Evolutionary conservation across 2,797 vertebrate species (phyloP), one percentile per base, ranked within the genome.

Genomic region (Hemibagrus guttatus): DNA sequence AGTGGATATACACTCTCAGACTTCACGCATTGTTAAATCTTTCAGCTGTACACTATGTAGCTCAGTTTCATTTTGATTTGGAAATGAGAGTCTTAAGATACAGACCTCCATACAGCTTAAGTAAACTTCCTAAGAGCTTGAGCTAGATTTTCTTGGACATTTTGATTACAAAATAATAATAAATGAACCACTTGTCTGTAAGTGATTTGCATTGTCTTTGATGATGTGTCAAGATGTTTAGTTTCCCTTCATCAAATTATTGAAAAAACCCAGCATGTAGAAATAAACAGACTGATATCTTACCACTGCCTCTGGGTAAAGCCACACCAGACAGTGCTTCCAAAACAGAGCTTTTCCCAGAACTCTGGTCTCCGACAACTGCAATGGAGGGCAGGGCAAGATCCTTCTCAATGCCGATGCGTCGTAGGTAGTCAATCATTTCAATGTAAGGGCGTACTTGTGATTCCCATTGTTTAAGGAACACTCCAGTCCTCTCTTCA

Each of bases 331-430:
- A 97, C 5, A 97, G 89, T 0, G 96, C 96, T 91, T 97, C 96
- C 1, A 97, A 92, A 64, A 97, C 94, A 0, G 96, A 97, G 80
- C 96, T 97, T 92, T 97, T 97, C 79, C 96, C 96, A 0, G 96
- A 96, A 90, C 96, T 97, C 93, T 97, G 96, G 90, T 97, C 96
- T 78, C 96, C 95, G 0, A 97, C 95, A 84, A 96, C 96, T 0
- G 95, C 94, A 0, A 97, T 96, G 0, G 95, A 89, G 0, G 96
- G 96, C 89, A 97, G 87, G 0, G 91, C 90, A 85, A 96, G 87
- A 14, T 97, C 95, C 83, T 93, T 94, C 61, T 96, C 95, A 85
- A 97, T 90, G 0, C 96, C 96, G 0, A 96, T 93, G 5, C 84
- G 81, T 76, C 96, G 91, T 85, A 97, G 92, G 6, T 92, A 95